Base-by-base conservation (phyloP, 2,888 invertebrate species). In the Lasioglossum vierecki region DNA sequence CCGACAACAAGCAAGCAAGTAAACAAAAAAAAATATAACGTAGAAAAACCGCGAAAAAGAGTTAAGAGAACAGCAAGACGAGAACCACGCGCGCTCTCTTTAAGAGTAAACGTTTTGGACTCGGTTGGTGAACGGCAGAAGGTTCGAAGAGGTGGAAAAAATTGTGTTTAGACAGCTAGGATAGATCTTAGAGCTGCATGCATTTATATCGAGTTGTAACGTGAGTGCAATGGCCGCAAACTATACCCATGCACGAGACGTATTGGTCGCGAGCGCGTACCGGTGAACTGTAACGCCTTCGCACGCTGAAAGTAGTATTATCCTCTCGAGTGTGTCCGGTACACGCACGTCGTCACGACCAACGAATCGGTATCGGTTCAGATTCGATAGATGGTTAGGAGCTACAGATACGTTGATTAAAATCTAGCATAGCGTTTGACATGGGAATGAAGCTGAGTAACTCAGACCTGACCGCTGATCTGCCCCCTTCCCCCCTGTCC, bases 181-280 rank as follows among this genome's bases (percentile, higher is more conserved):
- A 87, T 91, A 93, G 90, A 88, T 86, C 89, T 88, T 93, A 93
- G 92, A 89, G 91, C 91, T 93, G 93, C 91, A 92, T 93, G 92
- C 92, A 93, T 92, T 93, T 91, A 93, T 90, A 89, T 90, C 86
- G 85, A 89, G 83, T 85, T 86, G 85, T 89, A 80, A 86, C 60
- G 83, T 88, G 76, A 83, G 81, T 83, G 83, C 82, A 73, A 72
- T 78, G 83, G 79, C 79, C 79, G 80, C 71, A 76, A 78, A 46
- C 79, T 76, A 75, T 63, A 63, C 18, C 70, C 80, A 82, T 83
- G 83, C 84, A 77, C 85, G 79, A 79, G 75, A 82, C 82, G 83
- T 82, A 71, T 80, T 72, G 89, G 84, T 89, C 88, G 72, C 57
- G 70, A 77, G 79, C 88, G 88, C 30, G 63, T 63, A 35, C 63